Conservation (phyloP, 2,797 vertebrate genomes). For the Vespertilio murinus region DNA sequence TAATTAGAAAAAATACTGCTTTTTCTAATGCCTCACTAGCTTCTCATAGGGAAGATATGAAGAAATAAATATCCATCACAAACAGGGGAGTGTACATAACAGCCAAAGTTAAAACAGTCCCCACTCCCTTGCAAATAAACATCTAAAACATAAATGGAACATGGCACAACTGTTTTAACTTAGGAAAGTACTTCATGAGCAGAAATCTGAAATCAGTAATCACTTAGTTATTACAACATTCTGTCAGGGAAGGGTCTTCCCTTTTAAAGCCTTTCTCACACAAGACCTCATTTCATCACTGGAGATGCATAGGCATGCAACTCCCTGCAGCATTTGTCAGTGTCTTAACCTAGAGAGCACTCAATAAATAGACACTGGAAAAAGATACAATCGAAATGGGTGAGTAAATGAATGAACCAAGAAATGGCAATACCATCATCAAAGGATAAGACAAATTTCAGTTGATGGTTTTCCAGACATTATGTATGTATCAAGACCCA, state of each 20-base stretch:
- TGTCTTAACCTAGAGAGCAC: not conserved
- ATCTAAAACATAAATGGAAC: not conserved
- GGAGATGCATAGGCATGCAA: not conserved
- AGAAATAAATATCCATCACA: not conserved
- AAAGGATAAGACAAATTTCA: not conserved
- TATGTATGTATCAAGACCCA: not conserved
- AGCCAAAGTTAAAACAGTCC: not conserved
- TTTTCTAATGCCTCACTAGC: not conserved
- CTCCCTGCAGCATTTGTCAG: not conserved
- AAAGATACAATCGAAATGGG: not conserved
- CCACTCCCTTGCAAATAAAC: not conserved
- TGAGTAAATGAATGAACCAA: not conserved
- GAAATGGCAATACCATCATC: not conserved
- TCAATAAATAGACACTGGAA: not conserved
- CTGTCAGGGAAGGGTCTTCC: not conserved
- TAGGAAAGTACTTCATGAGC: not conserved
- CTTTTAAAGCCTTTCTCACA: not conserved
- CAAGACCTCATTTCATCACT: not conserved
- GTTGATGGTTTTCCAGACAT: not conserved
- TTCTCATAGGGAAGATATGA: not conserved
- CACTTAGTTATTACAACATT: not conserved
- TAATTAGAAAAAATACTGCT: not conserved
- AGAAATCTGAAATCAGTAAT: conserved; percentile 9
- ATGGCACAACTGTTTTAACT: not conserved
- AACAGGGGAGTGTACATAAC: not conserved